Percentiles rank a stretch among this genome's conserved stretches.
These are phyloP conservation scores for Austrofundulus limnaeus DNA, from an alignment of 2,113 vertebrate genomes.

Conservation along the genomic window DNA sequence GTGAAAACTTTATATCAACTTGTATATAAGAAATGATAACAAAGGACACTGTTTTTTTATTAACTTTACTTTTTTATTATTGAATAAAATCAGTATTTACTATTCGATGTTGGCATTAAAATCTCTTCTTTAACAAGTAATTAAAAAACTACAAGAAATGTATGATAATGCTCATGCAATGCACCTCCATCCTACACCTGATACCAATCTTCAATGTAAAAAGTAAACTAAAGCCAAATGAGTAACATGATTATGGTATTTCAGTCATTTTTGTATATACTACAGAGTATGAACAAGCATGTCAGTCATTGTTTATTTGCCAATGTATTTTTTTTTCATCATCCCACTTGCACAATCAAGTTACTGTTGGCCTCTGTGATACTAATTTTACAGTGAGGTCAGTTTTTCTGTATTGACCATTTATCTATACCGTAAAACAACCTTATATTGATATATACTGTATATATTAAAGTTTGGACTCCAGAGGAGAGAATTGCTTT, in stretches of 20 bases:
- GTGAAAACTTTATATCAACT: constrained; percentile 5
- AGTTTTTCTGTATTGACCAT: not conserved
- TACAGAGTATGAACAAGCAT: too few relatives aligned
- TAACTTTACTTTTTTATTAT: not conserved
- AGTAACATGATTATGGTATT: not conserved
- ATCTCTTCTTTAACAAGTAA: not conserved
- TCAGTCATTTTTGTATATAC: too few relatives aligned
- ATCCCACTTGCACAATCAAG: not conserved
- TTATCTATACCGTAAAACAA: too few relatives aligned
- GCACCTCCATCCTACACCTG: too few relatives aligned
- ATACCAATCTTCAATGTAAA: too few relatives aligned
- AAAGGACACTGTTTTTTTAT: not conserved
- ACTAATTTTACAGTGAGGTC: not conserved
- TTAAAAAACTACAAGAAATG: not conserved
- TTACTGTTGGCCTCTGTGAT: not conserved
- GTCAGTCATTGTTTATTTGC: not conserved
- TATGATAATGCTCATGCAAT: too few relatives aligned
- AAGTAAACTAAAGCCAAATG: too few relatives aligned
- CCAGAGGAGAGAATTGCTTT: too few relatives aligned
- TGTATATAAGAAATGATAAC: constrained; percentile 3
- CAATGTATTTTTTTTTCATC: not conserved
- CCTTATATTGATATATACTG: too few relatives aligned
- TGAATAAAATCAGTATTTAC: not conserved
- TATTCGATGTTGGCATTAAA: not conserved
- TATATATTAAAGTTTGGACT: too few relatives aligned